Evolutionary conservation across 1,140 invertebrate species (phyloP).

Genomic region (Diachasmimorpha longicaudata): DNA sequence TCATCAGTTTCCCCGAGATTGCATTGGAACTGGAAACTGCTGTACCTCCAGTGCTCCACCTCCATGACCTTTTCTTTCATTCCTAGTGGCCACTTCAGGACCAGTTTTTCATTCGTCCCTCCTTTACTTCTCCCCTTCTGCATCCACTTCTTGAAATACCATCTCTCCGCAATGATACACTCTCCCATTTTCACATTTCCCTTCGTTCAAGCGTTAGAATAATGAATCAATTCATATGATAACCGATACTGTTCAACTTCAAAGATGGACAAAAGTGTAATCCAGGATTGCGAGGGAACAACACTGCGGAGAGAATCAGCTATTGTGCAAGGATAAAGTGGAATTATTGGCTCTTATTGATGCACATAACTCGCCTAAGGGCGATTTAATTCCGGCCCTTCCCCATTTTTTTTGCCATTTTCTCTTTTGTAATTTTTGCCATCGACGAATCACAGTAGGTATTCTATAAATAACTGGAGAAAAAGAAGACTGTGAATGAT

Average conservation of each 20-base stretch:
- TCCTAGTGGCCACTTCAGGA: neutral
- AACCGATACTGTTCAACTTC: neutral
- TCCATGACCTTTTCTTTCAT: neutral
- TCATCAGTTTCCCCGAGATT: constrained; percentile 8
- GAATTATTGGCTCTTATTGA: too few species aligned
- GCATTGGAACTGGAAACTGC: neutral
- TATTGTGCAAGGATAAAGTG: neutral
- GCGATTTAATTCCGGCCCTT: neutral
- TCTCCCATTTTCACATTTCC: neutral
- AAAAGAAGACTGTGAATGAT: too few species aligned
- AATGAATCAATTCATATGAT: neutral
- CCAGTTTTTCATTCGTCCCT: neutral
- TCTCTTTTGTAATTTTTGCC: too few species aligned
- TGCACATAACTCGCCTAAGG: too few species aligned
- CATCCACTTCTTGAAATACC: neutral
- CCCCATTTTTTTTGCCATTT: neutral
- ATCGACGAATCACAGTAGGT: neutral
- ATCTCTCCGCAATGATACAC: neutral
- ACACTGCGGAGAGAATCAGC: neutral
- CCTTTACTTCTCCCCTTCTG: neutral
- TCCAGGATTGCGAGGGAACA: neutral
- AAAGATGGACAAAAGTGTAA: neutral
- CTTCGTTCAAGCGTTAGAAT: neutral
- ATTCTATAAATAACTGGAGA: neutral
- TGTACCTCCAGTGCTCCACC: neutral